Conservation (phyloP, 2,797 vertebrate genomes). For the Poeciliopsis paucimaculata region DNA sequence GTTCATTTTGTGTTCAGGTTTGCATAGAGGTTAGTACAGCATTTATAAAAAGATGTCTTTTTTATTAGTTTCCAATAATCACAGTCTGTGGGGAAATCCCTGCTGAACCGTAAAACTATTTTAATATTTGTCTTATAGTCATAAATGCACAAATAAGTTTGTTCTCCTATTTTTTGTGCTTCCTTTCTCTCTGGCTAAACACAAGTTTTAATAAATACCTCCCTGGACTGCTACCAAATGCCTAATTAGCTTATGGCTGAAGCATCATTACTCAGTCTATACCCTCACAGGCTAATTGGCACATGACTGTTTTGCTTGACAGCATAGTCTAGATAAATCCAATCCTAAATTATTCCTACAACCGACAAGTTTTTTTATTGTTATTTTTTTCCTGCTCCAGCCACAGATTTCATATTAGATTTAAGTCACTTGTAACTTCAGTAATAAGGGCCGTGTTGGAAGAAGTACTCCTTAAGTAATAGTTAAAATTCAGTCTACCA, state of each 20-base stretch:
- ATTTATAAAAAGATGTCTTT: slow-evolving; percentile 18
- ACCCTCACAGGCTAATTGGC: neutral
- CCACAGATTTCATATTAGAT: neutral
- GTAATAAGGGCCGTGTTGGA: too few species aligned
- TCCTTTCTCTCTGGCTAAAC: neutral
- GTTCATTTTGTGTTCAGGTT: slow-evolving; percentile 26
- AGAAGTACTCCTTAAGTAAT: neutral
- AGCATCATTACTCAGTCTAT: neutral
- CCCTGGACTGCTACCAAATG: neutral
- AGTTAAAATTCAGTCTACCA: neutral
- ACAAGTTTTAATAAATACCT: neutral
- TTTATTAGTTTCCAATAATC: slow-evolving; percentile 16
- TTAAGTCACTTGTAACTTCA: neutral
- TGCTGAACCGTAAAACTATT: neutral
- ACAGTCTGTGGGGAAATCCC: slow-evolving; percentile 10
- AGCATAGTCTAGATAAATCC: neutral
- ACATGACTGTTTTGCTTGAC: neutral
- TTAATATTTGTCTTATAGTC: neutral
- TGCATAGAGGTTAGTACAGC: slow-evolving; percentile 6
- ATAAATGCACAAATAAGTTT: neutral
- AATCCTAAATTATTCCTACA: too few species aligned
- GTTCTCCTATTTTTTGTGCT: neutral
- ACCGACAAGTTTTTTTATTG: too few species aligned
- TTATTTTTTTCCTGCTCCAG: neutral
- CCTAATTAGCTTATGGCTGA: neutral